Base-by-base conservation (phyloP, 1,140 invertebrate genomes). In the Hyles euphorbiae region DNA sequence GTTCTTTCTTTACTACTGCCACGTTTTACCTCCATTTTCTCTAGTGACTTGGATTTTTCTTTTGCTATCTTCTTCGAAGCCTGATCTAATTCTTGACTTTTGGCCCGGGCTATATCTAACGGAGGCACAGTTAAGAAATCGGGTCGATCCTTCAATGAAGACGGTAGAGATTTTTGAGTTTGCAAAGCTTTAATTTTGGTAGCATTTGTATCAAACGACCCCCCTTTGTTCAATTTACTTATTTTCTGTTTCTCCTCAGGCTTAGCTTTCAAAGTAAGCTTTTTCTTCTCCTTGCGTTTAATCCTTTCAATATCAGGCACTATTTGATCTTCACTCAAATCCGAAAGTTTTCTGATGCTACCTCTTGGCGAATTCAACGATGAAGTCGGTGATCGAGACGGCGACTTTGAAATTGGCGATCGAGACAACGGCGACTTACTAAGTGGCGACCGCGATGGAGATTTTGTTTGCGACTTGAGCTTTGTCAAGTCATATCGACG, bases 11-110 rank as follows among this genome's bases (percentile, higher is more conserved):
- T 93, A 70, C 92, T 93, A 34, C 90, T 76, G n/a, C 84, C 81
- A 1, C 92, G 85, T 68, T 90, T 91, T 7, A 91, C 69, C 74
- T 92, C 91, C 76, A 92, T 88, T 80, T 91, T 93, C 69, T 93
- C 92, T 58, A 93, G 81, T 0, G 92, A 93, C 68, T 91, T 91
- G 1, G 92, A 92, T 60, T 93, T 92, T 72, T 94, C 92, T 81
- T 93, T 93, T 0, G 90, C 84, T 53, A 89, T 78, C 49, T 87
- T 88, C 68, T 90, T 91, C 44, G 89, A 79, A 5, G 78, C 73
- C 64, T 91, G 90, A 70, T 92, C 91, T 40, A 90, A 76, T 76
- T 92, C 91, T 81, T 93, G 92, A 57, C 91, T 92, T 71, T 93
- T 93, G 5, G 92, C 91, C 53, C 92, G 83, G 51, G 90, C 91